Evolutionary conservation across 1,140 invertebrate species (phyloP), one percentile per base, ranked within the genome.

Genomic region (Ganaspis sp.): DNA sequence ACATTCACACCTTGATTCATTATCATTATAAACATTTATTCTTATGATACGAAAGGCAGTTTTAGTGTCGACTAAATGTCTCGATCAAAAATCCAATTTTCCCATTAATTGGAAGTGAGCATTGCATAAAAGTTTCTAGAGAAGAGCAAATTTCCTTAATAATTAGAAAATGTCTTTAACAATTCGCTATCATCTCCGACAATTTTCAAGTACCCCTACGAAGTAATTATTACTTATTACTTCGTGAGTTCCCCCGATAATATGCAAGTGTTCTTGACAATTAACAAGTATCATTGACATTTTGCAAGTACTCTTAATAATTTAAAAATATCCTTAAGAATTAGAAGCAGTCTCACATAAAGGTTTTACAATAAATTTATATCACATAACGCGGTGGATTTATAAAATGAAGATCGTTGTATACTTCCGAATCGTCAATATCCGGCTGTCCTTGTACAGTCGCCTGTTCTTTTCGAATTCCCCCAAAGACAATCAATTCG

Each of bases 401-500:
- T 76, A 97, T 94, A 89, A 96, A 96, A 92, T 96, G 93, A 81
- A 96, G 91, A 80, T 95, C 94, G 90, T 96, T 96, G 53, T 95
- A 96, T 81, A 96, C 95, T 88, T 95, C 88, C 3, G 88, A 90
- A 75, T 89, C 83, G 26, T 90, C 85, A 37, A 87, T 34, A 17
- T 90, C 85, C 89, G 88, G 93, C 80, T 86, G 87, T 85, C 80
- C 87, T 75, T 85, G 85, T 71, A 86, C 83, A 72, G 82, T 89
- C 29, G 85, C 85, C 82, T 83, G 87, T 81, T 97, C 95, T 88
- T 96, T 97, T 81, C 95, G 94, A 74, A 98, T 96, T 72, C 98
- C 98, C 15, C 97, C 98, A 92, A 99, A 99, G 91, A 99, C 95
- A 69, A 99, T 96, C 15, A 99, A 88, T 92, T 99, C 98, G 19